phyloP scores from a whole-genome alignment of 2,113 vertebrate species.

The Neopipo cinnamomea region DNA sequence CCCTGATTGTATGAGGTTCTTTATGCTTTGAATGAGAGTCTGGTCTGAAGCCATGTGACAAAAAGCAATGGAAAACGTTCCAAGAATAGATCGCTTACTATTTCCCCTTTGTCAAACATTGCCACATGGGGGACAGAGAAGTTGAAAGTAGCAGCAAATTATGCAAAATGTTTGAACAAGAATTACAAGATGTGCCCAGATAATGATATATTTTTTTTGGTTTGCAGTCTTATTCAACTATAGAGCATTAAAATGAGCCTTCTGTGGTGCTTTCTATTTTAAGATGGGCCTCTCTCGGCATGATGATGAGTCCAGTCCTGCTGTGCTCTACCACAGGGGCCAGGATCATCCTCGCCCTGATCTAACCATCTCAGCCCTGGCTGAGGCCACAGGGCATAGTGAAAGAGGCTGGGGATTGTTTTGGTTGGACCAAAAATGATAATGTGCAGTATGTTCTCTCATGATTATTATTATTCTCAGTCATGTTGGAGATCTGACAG shows the following conservation, averaged over 20 bases:
- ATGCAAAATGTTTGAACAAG: conserved; percentile 14
- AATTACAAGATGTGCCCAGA: conserved; percentile 48
- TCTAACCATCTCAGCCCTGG: background rate
- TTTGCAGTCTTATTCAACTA: background rate
- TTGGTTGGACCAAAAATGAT: background rate
- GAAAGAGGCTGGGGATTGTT: background rate
- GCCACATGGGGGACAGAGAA: conserved; percentile 12
- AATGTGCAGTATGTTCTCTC: background rate
- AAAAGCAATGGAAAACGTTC: conserved; percentile 26
- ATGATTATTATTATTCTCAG: background rate
- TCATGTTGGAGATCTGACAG: background rate
- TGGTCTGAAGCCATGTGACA: conserved; percentile 13
- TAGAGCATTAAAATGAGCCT: background rate
- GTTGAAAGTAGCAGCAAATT: conserved; percentile 55
- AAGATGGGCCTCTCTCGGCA: background rate
- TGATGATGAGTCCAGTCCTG: background rate
- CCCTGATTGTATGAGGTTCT: background rate
- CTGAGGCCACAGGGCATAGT: background rate
- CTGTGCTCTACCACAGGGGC: background rate
- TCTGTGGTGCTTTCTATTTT: conserved; percentile 16
- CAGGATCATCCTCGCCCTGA: fast-evolving
- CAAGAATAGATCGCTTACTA: conserved; percentile 25
- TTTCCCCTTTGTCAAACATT: conserved; percentile 42
- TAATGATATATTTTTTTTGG: conserved; percentile 50
- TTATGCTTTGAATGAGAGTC: conserved; percentile 3